These are phyloP conservation scores for Dendrophyllia cribrosa DNA, from an alignment of 64 coral and sea anemone species.

Conservation along the genomic window DNA sequence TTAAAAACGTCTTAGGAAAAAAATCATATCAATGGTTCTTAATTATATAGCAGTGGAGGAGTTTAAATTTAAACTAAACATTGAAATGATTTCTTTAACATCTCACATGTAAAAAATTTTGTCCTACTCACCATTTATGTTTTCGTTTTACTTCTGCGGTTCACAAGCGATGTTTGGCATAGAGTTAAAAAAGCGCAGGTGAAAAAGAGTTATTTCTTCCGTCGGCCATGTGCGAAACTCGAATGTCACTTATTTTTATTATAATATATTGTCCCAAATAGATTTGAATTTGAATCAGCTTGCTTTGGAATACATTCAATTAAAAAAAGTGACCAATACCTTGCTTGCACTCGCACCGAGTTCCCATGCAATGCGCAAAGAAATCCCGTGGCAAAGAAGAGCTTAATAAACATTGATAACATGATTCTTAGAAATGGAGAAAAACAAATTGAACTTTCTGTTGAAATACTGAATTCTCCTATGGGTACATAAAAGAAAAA, in stretches of 20 bases:
- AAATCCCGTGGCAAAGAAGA: neutral
- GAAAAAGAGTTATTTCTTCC: neutral
- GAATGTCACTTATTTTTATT: too few relatives aligned
- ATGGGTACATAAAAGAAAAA: too few relatives aligned
- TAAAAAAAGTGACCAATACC: constrained; percentile 3
- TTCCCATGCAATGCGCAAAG: neutral
- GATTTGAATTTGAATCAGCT: neutral
- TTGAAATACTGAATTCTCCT: too few relatives aligned
- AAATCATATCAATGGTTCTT: constrained; percentile 20
- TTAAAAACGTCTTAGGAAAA: neutral
- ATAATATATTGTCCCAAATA: neutral
- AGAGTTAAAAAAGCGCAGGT: neutral
- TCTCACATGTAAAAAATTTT: neutral
- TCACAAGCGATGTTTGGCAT: neutral
- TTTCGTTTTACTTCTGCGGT: neutral
- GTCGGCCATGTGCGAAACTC: neutral
- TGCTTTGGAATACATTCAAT: neutral
- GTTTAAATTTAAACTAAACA: neutral
- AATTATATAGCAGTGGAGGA: constrained; percentile 24
- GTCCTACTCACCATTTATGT: neutral
- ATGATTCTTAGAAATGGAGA: too few relatives aligned
- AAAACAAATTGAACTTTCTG: too few relatives aligned
- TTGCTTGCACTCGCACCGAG: neutral
- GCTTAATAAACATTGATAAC: neutral
- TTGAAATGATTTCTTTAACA: neutral